Conservation (phyloP, 2,113 vertebrate genomes). For the Gymnobelideus leadbeateri region DNA sequence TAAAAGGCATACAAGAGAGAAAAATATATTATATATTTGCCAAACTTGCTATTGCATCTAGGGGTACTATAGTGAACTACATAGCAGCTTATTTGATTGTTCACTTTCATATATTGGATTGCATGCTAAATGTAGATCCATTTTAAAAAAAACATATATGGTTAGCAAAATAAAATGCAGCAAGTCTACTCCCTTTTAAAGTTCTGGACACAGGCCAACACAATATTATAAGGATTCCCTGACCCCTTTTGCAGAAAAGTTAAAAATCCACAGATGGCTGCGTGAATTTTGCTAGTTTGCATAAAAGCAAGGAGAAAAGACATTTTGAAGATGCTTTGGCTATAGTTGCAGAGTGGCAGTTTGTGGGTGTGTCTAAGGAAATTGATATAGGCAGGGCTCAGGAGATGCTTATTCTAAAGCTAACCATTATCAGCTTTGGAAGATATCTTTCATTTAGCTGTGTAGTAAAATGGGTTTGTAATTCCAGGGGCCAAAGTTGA, state of each 20-base stretch:
- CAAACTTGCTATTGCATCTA: conserved; percentile 81
- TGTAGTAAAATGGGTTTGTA: background rate
- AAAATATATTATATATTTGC: conserved; percentile 78
- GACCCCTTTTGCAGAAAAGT: background rate
- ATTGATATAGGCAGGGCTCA: background rate
- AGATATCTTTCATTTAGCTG: background rate
- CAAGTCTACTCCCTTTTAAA: conserved; percentile 72
- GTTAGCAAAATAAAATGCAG: conserved; percentile 73
- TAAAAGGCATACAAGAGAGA: conserved; percentile 67
- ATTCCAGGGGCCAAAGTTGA: background rate
- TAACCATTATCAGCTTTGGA: background rate
- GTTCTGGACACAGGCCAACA: conserved; percentile 67
- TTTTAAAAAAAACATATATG: conserved; percentile 68
- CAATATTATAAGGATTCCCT: conserved; percentile 21
- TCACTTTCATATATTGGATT: conserved; percentile 75
- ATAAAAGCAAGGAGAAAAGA: background rate
- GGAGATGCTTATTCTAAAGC: background rate
- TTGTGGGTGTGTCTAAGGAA: conserved; percentile 5
- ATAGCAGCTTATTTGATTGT: conserved; percentile 80
- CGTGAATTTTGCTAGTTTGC: conserved; percentile 30
- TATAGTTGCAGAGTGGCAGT: background rate
- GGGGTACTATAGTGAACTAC: conserved; percentile 76
- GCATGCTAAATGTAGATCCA: conserved; percentile 67
- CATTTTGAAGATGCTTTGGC: background rate
- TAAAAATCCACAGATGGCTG: conserved; percentile 39